phyloP scores from a whole-genome alignment of 2,797 vertebrate genomes.

The Ptychobarbus kaznakovi region DNA sequence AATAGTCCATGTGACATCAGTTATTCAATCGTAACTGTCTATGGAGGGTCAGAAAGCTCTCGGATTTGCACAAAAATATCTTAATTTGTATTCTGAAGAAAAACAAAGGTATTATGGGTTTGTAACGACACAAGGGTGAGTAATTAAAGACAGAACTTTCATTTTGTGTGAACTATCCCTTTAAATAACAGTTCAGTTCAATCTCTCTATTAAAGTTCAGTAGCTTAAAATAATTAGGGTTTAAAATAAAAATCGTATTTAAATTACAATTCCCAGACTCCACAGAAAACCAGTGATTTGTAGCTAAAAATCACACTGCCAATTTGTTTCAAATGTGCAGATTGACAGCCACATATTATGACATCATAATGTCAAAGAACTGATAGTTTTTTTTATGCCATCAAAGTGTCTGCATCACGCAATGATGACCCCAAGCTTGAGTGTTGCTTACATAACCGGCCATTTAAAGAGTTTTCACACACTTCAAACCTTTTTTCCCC shows the following conservation, averaged over 20 bases:
- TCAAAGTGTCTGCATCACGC: constrained; percentile 35
- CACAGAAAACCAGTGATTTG: neutral
- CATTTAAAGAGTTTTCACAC: constrained; percentile 59
- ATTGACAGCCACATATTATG: constrained; percentile 18
- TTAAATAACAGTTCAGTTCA: neutral
- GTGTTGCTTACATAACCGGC: constrained; percentile 60
- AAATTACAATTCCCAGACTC: neutral
- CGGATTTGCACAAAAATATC: neutral
- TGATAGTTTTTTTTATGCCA: constrained; percentile 19
- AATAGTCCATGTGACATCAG: neutral
- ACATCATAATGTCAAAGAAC: constrained; percentile 44
- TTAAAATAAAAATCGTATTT: neutral
- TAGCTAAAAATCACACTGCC: neutral
- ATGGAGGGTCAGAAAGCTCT: neutral
- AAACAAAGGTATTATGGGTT: neutral
- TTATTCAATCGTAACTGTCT: neutral
- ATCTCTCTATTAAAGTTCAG: neutral
- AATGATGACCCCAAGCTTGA: constrained; percentile 43
- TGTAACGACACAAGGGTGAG: neutral
- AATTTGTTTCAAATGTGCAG: neutral
- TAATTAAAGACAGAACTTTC: neutral
- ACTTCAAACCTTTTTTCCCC: constrained; percentile 46
- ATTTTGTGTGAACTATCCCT: neutral
- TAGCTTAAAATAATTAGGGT: neutral
- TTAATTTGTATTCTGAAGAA: neutral